Base-by-base conservation (phyloP, 2,113 vertebrate genomes). In the Hipposideros armiger region DNA sequence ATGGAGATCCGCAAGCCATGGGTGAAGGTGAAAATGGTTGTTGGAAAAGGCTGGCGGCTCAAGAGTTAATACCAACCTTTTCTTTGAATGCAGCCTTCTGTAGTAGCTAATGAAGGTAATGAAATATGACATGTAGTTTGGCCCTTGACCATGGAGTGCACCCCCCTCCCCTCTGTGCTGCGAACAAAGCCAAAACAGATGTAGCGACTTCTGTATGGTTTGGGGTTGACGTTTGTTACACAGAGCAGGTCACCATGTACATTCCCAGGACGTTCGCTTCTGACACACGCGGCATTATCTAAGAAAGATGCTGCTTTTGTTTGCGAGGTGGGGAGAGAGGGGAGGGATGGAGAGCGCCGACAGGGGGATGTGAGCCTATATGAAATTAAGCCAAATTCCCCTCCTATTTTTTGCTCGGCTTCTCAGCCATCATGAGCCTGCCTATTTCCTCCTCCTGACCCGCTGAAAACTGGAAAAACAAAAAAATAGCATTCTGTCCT, bases 91-190 rank as follows among this genome's bases (percentile, higher is more conserved):
- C 97, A 98, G 98, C 98, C 98, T 98, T 98, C 97, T 98, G 98
- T 98, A 97, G 98, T 97, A 98, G 98, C 98, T 98, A 98, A 98
- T 98, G 98, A 99, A 98, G 98, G 98, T 99, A 99, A 99, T 98
- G 98, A 99, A 99, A 99, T 98, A 99, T 98, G 98, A 98, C 98
- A 98, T 98, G 98, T 96, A 98, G 98, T 98, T 98, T 99, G 98
- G 98, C 98, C 98, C 98, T 97, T 99, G 98, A 99, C 99, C 98
- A 98, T 96, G 86, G 97, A 96, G 95, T 87, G 98, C 98, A 98
- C 96, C 97, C 98, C 98, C 98, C 98, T 93, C 98, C 98, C 98
- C 98, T 98, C 95, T 91, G 98, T 97, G 94, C 97, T 81, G 91
- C 14, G 81, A 98, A 99, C 99, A 99, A 99, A 99, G 98, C 98